phyloP scores from a whole-genome alignment of 2,113 vertebrate genomes.

The Pelecanoides urinatrix region DNA sequence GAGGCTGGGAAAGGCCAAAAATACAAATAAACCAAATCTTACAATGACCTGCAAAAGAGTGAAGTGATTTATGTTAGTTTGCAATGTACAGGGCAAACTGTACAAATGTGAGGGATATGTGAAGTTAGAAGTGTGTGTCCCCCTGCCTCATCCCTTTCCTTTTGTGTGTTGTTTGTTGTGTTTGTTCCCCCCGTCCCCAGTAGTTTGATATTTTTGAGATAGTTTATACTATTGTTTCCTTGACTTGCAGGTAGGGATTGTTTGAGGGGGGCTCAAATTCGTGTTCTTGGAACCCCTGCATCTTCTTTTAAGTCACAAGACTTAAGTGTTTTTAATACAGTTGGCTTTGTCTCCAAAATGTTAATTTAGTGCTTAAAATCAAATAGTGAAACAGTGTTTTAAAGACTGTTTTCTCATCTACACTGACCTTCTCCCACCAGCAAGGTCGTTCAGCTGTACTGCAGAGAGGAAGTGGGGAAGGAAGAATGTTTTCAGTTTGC shows the following conservation, averaged over 20 bases:
- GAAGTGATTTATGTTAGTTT: background rate
- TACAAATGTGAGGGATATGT: background rate
- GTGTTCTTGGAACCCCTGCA: background rate
- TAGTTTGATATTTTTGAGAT: background rate
- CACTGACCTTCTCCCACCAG: constrained; percentile 13
- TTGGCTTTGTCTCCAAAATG: background rate
- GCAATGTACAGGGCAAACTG: background rate
- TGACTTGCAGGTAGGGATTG: background rate
- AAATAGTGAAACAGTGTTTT: background rate
- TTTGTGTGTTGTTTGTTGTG: background rate
- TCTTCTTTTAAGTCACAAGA: background rate
- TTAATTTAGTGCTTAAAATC: background rate
- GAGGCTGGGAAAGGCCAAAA: background rate
- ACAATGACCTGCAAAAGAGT: background rate
- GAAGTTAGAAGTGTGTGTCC: background rate
- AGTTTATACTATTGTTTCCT: background rate
- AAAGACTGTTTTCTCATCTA: background rate
- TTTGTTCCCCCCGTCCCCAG: too few species aligned
- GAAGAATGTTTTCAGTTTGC: background rate
- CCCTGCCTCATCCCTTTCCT: background rate
- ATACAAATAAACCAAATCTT: background rate
- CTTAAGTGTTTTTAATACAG: background rate
- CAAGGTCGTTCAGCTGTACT: constrained; percentile 4
- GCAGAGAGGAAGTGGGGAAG: background rate
- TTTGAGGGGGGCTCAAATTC: background rate